Base-by-base conservation (phyloP, 2,888 invertebrate species). In the Pyrgus malvae region DNA sequence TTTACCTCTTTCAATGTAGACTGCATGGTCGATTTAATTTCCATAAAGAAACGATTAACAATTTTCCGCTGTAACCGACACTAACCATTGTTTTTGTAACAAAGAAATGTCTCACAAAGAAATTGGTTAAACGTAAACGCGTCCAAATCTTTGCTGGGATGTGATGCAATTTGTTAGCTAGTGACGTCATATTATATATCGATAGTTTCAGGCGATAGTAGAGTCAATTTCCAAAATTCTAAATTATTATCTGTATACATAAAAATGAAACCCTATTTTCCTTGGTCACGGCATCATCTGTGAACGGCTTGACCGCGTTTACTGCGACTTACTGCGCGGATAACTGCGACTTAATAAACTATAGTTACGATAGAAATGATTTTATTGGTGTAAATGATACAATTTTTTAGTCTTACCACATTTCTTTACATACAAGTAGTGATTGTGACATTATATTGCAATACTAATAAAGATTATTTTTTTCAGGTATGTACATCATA, bases 111-210 rank as follows among this genome's bases (percentile, higher is more conserved):
- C 71, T 69, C 69, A 75, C 74, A 75, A 78, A 76, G 80, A 80
- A 86, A 80, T 80, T 83, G 72, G 78, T 80, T 77, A 78, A 83
- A 74, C 78, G 76, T 72, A 19, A 76, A 75, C 72, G 62, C 65
- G 69, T 69, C 78, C 70, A 77, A 80, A 82, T 79, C 77, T 77
- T 71, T 67, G 70, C 68, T 69, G 62, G 53, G 59, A 49, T 59
- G 67, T 82, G 81, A 78, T 78, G 84, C 77, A 82, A 83, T 72
- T 66, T 49, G 63, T 59, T 62, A 63, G 58, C 45, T 66, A 70
- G 68, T 66, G 72, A 64, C 62, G 70, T 49, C 29, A 33, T 25
- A 45, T 57, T 42, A 54, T 40, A 38, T 38, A 12, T 50, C 35
- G 49, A 48, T 48, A 23, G 1, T 48, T 29, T 38, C 17, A 1